Evolutionary conservation across 2,888 invertebrate species (phyloP), one percentile per base, ranked within the genome.

Genomic region (Pinctada fucata): DNA sequence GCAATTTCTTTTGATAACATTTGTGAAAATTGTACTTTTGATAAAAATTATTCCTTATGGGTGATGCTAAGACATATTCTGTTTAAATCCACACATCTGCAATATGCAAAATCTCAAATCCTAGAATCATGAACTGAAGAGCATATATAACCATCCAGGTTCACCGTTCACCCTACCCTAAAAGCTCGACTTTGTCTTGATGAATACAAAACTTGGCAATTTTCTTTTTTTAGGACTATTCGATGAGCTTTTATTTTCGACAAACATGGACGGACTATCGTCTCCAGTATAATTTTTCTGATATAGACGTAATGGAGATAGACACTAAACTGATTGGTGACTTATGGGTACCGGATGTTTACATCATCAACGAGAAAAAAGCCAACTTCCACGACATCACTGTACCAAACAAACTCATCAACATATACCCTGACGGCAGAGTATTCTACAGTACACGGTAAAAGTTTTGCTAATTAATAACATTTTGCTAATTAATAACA

Each of bases 301-400:
- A 78, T 31, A 79, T 82, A 13, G 69, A 81, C 16, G 81, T 82
- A 71, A 75, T 87, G 67, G 86, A 86, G 80, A 78, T 88, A 71
- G 88, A 87, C 78, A 78, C 83, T 13, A 84, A 85, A 72, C 76
- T 87, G 68, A 88, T 87, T 78, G 77, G 79, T 52, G 69, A 66
- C 8, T 80, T 88, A 13, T 88, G 88, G 88, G 84, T 87, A 45
- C 88, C 88, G 6, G 88, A 88, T 65, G 80, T 87, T 52, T 86
- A 88, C 81, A 88, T 88, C 81, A 80, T 83, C 51, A 88, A 88
- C 79, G 88, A 86, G 71, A 88, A 88, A 69, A 70, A 80, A n/a
- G 88, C 84, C 5, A 82, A 85, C 51, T 86, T 86, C 76, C 88
- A 88, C 72, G 82, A 85, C 64, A 82, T 88, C 74, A 88, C 88